These are phyloP conservation scores for Alcedo atthis DNA, from an alignment of 2,797 vertebrate species.

Conservation along the genomic window DNA sequence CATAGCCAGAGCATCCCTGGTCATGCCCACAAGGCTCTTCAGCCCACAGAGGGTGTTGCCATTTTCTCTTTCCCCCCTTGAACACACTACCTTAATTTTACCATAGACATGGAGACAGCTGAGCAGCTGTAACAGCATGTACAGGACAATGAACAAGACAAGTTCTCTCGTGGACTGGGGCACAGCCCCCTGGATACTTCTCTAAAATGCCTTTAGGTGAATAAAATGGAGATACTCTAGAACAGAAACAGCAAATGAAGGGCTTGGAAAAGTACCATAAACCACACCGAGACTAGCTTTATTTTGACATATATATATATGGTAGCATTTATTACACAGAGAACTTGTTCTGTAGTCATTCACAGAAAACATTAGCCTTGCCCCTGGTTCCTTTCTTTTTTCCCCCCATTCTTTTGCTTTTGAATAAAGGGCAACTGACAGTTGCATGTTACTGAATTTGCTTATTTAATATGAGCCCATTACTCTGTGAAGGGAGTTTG, in stretches of 20 bases:
- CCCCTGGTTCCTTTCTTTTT: not conserved
- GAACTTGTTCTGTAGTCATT: not conserved
- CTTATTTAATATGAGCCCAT: conserved; percentile 17
- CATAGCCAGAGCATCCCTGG: not conserved
- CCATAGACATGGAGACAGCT: accelerated
- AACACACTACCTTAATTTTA: not conserved
- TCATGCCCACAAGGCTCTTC: not conserved
- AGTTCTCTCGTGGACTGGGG: not conserved
- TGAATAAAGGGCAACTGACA: conserved; percentile 38
- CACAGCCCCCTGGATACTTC: not conserved
- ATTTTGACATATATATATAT: not conserved
- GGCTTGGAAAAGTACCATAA: not conserved
- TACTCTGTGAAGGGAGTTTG: conserved; percentile 11
- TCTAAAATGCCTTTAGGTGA: not conserved
- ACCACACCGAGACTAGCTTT: not conserved
- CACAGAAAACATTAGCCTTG: not conserved
- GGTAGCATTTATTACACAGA: not conserved
- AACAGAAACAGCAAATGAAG: not conserved
- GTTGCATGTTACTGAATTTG: conserved; percentile 33
- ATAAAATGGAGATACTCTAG: not conserved
- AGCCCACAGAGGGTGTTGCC: not conserved
- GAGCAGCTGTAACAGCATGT: not conserved
- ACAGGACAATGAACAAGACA: too few relatives aligned
- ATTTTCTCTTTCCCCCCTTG: not conserved
- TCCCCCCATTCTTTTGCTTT: not conserved